A percentile compares a stretch with the other conserved stretches of the same genome.
These are phyloP conservation scores for Sciaenops ocellatus DNA, from an alignment of 2,797 vertebrate genomes.

Conservation along the genomic window DNA sequence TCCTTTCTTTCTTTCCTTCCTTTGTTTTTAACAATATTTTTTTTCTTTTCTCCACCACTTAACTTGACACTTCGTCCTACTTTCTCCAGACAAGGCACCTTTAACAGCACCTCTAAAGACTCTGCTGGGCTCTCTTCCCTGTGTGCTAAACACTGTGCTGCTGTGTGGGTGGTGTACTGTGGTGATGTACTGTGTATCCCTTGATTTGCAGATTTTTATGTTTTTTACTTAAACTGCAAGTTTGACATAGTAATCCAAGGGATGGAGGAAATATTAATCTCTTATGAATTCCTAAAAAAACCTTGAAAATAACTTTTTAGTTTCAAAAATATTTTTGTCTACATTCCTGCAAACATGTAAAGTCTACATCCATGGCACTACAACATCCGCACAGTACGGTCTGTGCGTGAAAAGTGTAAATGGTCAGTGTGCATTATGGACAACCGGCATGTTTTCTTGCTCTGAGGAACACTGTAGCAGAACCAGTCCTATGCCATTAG, in stretches of 20 bases:
- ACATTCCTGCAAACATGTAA: constrained; percentile 34
- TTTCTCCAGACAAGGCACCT: constrained; percentile 61
- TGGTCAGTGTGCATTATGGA: constrained; percentile 77
- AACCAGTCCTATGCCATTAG: constrained; percentile 79
- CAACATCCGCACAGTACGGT: constrained; percentile 27
- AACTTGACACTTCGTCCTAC: constrained; percentile 61
- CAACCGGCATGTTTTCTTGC: constrained; percentile 73
- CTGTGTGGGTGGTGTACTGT: constrained; percentile 38
- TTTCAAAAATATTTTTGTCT: background rate
- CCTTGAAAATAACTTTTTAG: background rate
- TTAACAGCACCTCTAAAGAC: constrained; percentile 52
- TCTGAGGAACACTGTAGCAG: constrained; percentile 76
- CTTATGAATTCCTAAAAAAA: background rate
- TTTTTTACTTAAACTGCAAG: constrained; percentile 19
- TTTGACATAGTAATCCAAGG: background rate
- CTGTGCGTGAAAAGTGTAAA: constrained; percentile 58
- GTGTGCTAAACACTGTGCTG: constrained; percentile 21
- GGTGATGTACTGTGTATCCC: constrained; percentile 3
- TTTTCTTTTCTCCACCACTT: constrained; percentile 9
- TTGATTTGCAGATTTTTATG: constrained; percentile 14
- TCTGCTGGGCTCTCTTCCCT: constrained; percentile 34
- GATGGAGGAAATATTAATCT: background rate
- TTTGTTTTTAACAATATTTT: constrained; percentile 48
- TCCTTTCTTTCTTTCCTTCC: constrained; percentile 43
- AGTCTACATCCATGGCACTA: background rate